Base-by-base conservation (phyloP, 2,113 vertebrate genomes). In the Camelus dromedarius region DNA sequence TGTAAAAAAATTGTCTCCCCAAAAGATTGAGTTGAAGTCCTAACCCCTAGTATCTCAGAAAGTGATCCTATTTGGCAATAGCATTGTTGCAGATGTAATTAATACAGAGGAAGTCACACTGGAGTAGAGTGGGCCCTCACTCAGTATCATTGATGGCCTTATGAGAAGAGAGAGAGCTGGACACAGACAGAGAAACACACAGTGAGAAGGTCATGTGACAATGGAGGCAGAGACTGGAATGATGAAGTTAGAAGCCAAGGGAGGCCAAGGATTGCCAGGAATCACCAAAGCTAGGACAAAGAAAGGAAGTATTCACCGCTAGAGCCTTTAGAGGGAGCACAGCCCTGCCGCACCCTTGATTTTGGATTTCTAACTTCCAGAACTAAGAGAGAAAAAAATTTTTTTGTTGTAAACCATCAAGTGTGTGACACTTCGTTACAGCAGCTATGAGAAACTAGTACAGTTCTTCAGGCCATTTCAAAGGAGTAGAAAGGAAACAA, bases 401-500 rank as follows among this genome's bases (percentile, higher is more conserved):
- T 56, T 32, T 9, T 62, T 77, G 19, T 48, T 91, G 48, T 72
- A 92, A 82, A 8, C 3, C 20, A 75, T 6, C 32, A 92, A 70
- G 5, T 91, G 64, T 64, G 26, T 91, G 11, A 30, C 56, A 42
- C 38, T 91, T 60, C 67, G 24, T 90, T 94, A 32, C 12, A 64
- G 46, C 13, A 84, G 20, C 12, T 26, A 11, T 4, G 28, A 6
- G 42, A 62, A 89, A 88, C 10, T 52, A 38, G 72, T 48, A 38
- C 0, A 73, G 24, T 80, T 80, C 3, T 7, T 66, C 35, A 54
- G n/a, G 26, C 18, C 15, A 84, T 70, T 80, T 84, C 60, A 75
- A 94, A 82, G 35, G 28, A 67, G 6, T 11, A 22, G 24, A 88
- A 92, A 92, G 18, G 77, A 89, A 83, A 70, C 42, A 77, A 93